Base-by-base conservation (phyloP, 2,797 vertebrate genomes). In the Microhierax caerulescens region DNA sequence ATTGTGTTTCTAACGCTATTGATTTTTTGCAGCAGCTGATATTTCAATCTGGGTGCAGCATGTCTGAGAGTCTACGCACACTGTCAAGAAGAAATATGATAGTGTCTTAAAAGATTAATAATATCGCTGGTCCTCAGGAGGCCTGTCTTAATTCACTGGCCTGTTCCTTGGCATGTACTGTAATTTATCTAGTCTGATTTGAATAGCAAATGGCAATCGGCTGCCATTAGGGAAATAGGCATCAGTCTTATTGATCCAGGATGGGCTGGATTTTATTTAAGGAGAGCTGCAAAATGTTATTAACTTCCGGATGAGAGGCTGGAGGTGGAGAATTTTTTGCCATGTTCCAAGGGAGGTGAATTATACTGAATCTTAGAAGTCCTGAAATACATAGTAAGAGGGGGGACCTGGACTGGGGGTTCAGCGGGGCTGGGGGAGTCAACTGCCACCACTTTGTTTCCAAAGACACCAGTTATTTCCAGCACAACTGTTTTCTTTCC, bases 21-120 rank as follows among this genome's bases (percentile, higher is more conserved):
- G 98, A 98, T 98, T 98, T 98, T 98, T 98, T 98, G 97, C 97
- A 98, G 98, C 98, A 98, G 98, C 98, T 98, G 98, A 98, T 98
- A 98, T 98, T 98, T 98, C 98, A 98, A 98, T 98, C 98, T 98
- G 98, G 98, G 97, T 98, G 98, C 98, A 98, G 98, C 97, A 97
- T 98, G 98, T 98, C 98, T 98, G 98, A 98, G 98, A 98, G 97
- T 98, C 98, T 98, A 98, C 98, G 97, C 97, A 98, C 97, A 97
- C 98, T 98, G 98, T 98, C 98, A 98, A 98, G 98, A 98, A 98
- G 98, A 98, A 98, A 98, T 98, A 98, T 98, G 98, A 98, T 98
- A 98, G 98, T 98, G 98, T 98, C 98, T 98, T 98, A 98, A 98
- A 98, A 98, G 98, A 98, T 98, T 98, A 98, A 98, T 98, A 98